Evolutionary conservation across 2,888 invertebrate species (phyloP), one percentile per base, ranked within the genome.

Genomic region (Merodon equestris): DNA sequence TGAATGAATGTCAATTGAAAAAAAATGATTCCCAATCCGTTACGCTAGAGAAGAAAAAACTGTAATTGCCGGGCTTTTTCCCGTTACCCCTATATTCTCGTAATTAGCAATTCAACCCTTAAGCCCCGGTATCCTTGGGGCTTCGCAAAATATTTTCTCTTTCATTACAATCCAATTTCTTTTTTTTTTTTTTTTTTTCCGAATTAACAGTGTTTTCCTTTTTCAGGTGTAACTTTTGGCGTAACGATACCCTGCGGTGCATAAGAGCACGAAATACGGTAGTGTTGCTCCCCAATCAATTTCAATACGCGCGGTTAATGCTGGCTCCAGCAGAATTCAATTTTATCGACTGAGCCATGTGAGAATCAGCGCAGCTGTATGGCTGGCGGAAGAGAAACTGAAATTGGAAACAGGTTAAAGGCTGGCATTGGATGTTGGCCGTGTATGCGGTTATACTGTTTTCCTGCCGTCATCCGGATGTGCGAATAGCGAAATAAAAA

Each of bases 291-390:
- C 27, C 27, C 45, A 57, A 67, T 57, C 56, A 15, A 36, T 58
- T 64, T 12, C 38, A 15, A 34, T 18, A 27, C 27, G 7, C 27
- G 27, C 27, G 10, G 57, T 60, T 45, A 45, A 61, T 61, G 40
- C 57, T 61, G 34, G 17, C 9, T 15, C 40, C 51, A 44, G 60
- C 44, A 36, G 40, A 79, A 54, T 50, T 64, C 47, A 48, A 19
- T 79, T 54, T 51, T 19, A 68, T 15, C 38, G 36, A 51, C 48
- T 57, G 66, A 71, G 71, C 48, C 72, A 77, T 67, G 67, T 72
- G 77, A 63, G 73, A 67, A 57, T n/a, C 42, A 15, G 3, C 12
- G 63, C 77, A 77, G 34, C 73, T 73, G 67, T 38, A n/a, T 44
- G 44, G 48, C 13, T 73, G 12, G 60, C 14, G 47, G 38, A 51